Evolutionary conservation across 2,888 invertebrate species (phyloP).

Genomic region (Pyrrhia umbra): DNA sequence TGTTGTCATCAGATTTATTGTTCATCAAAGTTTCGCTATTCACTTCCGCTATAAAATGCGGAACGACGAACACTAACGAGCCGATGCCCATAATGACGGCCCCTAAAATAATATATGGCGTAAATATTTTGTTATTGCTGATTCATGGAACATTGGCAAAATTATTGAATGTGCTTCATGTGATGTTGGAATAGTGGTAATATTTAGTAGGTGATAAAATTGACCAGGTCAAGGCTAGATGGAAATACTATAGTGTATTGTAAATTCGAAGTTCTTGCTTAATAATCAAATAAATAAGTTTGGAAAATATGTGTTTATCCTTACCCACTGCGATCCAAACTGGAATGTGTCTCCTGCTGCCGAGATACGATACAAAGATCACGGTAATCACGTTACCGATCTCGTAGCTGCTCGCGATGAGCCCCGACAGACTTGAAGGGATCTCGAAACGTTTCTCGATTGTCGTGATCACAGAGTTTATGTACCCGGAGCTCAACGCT

Average conservation of each 20-base stretch:
- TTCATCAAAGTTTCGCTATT: conserved; percentile 92
- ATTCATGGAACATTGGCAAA: conserved; percentile 5
- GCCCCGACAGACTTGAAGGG: conserved; percentile 97
- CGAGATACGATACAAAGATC: conserved; percentile 98
- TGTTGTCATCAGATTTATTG: conserved; percentile 94
- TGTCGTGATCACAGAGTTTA: conserved; percentile 98
- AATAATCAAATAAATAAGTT: conserved; percentile 12
- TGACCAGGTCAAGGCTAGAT: conserved; percentile 46
- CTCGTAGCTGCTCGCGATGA: conserved; percentile 98
- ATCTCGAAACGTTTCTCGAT: conserved; percentile 98
- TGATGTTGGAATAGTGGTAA: conserved; percentile 19
- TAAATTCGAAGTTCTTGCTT: conserved; percentile 16
- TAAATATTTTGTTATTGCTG: conserved; percentile 21
- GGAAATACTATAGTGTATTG: conserved; percentile 20
- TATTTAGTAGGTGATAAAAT: conserved; percentile 38
- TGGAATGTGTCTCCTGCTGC: conserved; percentile 97
- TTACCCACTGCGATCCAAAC: conserved; percentile 98
- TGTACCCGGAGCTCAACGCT: conserved; percentile 97
- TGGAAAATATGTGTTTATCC: conserved; percentile 56
- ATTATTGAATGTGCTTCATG: conserved; percentile 14
- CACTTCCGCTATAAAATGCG: conserved; percentile 96
- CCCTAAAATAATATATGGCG: conserved; percentile 85
- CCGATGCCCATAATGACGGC: conserved; percentile 98
- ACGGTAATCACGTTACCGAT: conserved; percentile 98
- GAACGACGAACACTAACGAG: conserved; percentile 97